Evolutionary conservation across 1,140 invertebrate species (phyloP).

Genomic region (Grapholita molesta): DNA sequence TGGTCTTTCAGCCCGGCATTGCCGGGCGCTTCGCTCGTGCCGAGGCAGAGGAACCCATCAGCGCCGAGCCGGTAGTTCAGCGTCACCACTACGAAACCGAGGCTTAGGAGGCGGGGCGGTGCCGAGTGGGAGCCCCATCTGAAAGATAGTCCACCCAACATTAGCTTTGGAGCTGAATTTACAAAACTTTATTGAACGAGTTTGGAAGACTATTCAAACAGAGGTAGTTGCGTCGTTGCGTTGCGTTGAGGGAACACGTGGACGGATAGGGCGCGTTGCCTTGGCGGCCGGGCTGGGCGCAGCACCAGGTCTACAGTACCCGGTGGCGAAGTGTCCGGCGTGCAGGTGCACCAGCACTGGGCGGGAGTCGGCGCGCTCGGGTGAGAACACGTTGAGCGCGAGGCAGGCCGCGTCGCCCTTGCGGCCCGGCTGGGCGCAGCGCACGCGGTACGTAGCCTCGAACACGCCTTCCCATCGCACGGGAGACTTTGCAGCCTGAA

Average conservation of each 20-base stretch:
- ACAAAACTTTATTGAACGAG: no score
- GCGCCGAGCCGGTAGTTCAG: slow-evolving; percentile 78
- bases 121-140: slow-evolving; percentile 52
- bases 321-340: slow-evolving; percentile 51
- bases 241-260: no score
- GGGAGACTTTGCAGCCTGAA: slow-evolving; percentile 47
- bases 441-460: slow-evolving; percentile 55
- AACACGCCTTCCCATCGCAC: slow-evolving; percentile 55
- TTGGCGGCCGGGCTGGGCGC: no score
- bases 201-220: no score
- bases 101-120: slow-evolving; percentile 36
- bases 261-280: no score
- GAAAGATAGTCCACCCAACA: slow-evolving; percentile 29
- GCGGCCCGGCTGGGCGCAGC: slow-evolving; percentile 46
- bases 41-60: slow-evolving; percentile 82
- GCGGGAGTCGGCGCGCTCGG: slow-evolving; percentile 25
- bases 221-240: no score
- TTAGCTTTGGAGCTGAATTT: neutral
- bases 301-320: slow-evolving; percentile 28
- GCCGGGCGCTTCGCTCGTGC: slow-evolving; percentile 80
- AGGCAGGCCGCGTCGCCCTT: slow-evolving; percentile 54
- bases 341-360: slow-evolving; percentile 58
- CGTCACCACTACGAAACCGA: slow-evolving; percentile 48
- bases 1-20: slow-evolving; percentile 89
- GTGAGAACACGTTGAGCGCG: slow-evolving; percentile 57